These are phyloP conservation scores for Python bivittatus DNA, from an alignment of 2,113 vertebrate species.

Conservation along the genomic window DNA sequence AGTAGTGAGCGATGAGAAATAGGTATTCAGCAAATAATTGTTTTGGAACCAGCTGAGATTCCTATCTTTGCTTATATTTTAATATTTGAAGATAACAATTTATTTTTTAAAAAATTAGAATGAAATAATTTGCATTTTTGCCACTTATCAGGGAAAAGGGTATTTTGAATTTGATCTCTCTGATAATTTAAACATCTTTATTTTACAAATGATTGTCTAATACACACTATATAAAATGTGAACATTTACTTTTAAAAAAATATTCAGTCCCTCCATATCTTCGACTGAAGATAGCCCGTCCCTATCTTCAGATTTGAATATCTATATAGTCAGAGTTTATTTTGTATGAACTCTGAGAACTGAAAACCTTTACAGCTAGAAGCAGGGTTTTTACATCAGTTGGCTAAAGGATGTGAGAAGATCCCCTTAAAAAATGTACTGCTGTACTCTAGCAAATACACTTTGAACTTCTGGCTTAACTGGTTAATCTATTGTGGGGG, in stretches of 20 bases:
- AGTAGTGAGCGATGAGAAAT: background rate
- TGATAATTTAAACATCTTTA: background rate
- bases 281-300: background rate
- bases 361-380: background rate
- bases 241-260: background rate
- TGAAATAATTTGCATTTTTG: background rate
- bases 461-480: background rate
- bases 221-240: background rate
- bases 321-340: background rate
- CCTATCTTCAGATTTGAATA: background rate
- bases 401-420: background rate
- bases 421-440: background rate
- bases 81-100: background rate
- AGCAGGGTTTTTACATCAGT: background rate
- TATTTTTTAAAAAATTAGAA: background rate
- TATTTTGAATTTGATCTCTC: background rate
- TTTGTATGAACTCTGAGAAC: background rate
- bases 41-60: background rate
- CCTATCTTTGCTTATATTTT: background rate
- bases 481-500: background rate
- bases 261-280: background rate
- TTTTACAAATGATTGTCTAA: background rate
- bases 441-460: background rate
- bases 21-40: background rate
- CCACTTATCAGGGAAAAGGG: background rate